These are phyloP conservation scores for Embiotoca jacksoni DNA, from an alignment of 2,113 vertebrate genomes.

Conservation along the genomic window DNA sequence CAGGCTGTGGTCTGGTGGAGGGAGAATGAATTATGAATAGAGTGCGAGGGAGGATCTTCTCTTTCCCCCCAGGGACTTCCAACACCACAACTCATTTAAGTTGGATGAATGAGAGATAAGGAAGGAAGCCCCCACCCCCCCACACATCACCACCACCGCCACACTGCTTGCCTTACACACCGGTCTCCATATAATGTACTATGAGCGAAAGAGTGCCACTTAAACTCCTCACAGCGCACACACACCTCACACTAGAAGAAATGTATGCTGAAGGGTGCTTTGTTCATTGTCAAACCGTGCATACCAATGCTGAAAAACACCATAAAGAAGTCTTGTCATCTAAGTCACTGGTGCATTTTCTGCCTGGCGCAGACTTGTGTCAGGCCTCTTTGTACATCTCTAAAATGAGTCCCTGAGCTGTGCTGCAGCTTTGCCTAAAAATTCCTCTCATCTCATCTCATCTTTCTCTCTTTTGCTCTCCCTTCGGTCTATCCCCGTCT, in stretches of 20 bases:
- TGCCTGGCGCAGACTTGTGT: conserved; percentile 63
- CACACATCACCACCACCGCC: conserved; percentile 2
- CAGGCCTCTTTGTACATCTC: conserved; percentile 75
- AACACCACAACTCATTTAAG: conserved; percentile 80
- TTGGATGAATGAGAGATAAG: conserved; percentile 78
- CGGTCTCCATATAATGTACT: conserved; percentile 73
- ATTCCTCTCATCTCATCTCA: conserved; percentile 56
- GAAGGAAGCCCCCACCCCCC: conserved; percentile 30
- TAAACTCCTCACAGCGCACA: conserved; percentile 46
- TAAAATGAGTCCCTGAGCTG: conserved; percentile 76
- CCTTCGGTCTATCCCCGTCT: conserved; percentile 53
- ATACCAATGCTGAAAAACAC: conserved; percentile 74
- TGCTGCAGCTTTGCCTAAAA: conserved; percentile 78
- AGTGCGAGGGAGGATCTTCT: conserved; percentile 73
- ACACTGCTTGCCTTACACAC: conserved; percentile 53
- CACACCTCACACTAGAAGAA: conserved; percentile 56
- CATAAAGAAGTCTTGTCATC: conserved; percentile 79
- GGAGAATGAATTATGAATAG: conserved; percentile 85
- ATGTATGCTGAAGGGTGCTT: conserved; percentile 75
- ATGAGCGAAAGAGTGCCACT: conserved; percentile 52
- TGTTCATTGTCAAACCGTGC: conserved; percentile 80
- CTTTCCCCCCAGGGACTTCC: conserved; percentile 68
- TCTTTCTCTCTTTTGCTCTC: conserved; percentile 46
- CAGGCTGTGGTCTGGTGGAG: conserved; percentile 81
- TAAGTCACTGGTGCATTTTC: conserved; percentile 78